Base-by-base conservation (phyloP, 2,888 invertebrate genomes). In the Lycia hirtaria region DNA sequence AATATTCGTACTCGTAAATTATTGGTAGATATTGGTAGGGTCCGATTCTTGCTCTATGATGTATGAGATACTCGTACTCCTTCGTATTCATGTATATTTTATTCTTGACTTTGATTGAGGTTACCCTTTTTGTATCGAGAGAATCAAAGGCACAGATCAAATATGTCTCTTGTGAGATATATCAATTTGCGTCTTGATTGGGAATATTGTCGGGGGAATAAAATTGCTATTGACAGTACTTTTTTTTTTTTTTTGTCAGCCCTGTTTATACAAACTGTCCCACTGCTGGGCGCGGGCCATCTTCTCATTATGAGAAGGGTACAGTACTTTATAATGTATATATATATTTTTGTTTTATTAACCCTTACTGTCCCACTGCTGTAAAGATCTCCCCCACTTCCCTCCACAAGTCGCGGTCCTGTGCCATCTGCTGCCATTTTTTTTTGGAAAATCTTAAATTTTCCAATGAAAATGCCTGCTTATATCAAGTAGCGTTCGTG, bases 41-140 rank as follows among this genome's bases (percentile, higher is more conserved):
- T 33, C 45, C 44, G 40, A 37, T 28, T 45, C 35, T 49, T 49
- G 22, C 26, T 50, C 50, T 54, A 45, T 51, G 38, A 51, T 51
- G 56, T 56, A 56, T 47, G 51, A 40, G 45, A 56, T 45, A 49
- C 44, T 56, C 32, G 50, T 45, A 49, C 44, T 56, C 32, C 45
- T 35, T 17, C 45, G 26, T n/a, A 15, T 40, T 40, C 56, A 45
- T 56, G 50, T 56, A 35, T 56, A 51, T 58, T 50, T 45, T 52
- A 37, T 47, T 28, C 28, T 26, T 33, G 45, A 45, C 32, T 51
- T 51, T 45, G 50, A 50, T 44, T 49, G 20, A 38, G 40, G 28
- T 50, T 22, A 26, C 12, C 20, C 32, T 40, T 50, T 37, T 50
- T 50, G 48, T 48, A 48, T 37, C 10, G 44, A 30, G 26, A 26